Evolutionary conservation across 1,140 invertebrate species (phyloP), one percentile per base, ranked within the genome.

Genomic region (Bombus turneri): DNA sequence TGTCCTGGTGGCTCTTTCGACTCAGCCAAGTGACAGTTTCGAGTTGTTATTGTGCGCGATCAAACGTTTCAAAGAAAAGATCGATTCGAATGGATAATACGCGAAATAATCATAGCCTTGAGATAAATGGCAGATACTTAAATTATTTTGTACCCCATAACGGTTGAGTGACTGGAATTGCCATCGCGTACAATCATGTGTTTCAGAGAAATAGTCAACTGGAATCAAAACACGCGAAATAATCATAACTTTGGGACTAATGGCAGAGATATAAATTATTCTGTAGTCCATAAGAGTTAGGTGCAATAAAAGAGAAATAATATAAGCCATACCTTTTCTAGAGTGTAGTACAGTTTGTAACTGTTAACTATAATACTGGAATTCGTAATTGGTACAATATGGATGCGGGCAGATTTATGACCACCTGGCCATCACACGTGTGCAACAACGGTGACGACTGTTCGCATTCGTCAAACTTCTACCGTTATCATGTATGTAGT

Each of bases 1-100:
- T 89, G 88, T 91, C 86, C 81, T 68, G 73, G 79, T 75, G 69
- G 31, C 72, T 83, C 79, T 81, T 85, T 85, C 81, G 22, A 39
- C 37, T 64, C 71, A 76, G 39, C 39, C 43, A 47, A 90, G 87
- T 62, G 69, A 88, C 34, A 74, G 89, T 15, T 88, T 82, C 77
- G 73, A 92, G 77, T 73, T 62, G 37, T 37, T 39, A 18, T 82
- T 74, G 86, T 84, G 79, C 72, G 18, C 73, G 82, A 88, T 81
- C 87, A 82, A 90, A 5, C 1, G 9, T 18, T 43, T 4, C 28
- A 12, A 8, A 37, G 1, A 13, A n/a, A n/a, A 64, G 15, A 31
- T 28, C 43, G 6, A 15, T 2, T 18, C 34, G 13, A 28, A 57
- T 12, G 5, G 18, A 53, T 22, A 8, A 53, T 53, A 53, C 47